Base-by-base conservation (phyloP, 2,797 vertebrate species). In the Nyctalus aviator region DNA sequence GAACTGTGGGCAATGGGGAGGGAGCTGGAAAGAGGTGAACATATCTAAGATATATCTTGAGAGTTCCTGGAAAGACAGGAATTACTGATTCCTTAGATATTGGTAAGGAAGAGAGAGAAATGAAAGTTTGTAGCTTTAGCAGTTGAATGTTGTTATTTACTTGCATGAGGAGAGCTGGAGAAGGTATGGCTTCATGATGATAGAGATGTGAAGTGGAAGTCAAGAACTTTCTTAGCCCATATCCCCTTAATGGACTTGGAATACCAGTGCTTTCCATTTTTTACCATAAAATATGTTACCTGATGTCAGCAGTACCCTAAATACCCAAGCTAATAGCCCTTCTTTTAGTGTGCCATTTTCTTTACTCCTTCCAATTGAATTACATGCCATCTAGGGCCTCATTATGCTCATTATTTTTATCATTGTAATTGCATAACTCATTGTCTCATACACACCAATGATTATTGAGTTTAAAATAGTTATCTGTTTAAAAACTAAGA, bases 391-490 rank as follows among this genome's bases (percentile, higher is more conserved):
- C 17, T 20, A 9, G 11, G 27, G 68, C n/a, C 62, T 82, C 0
- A 14, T 64, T 92, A 62, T 83, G 27, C 21, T 62, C 17, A 50
- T 68, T 77, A 35, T 88, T 78, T 88, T 83, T 89, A 66, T 88
- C 32, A 25, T 48, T 84, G 8, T 55, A 82, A 48, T 92, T 44
- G 71, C 11, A 8, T 35, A 84, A 50, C 48, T 78, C 23, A 30
- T 90, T 66, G 18, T 83, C n/a, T 95, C 59, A 55, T 53, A 41
- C 89, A 87, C 37, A 79, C 20, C 71, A n/a, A 59, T 83, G 23
- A 87, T 59, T 50, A 90, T 20, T 92, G 85, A 84, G 35, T 76
- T 95, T 84, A 76, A 88, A 95, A 86, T 9, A 83, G 7, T 59
- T 87, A 14, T 69, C 25, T 77, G 11, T 62, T 86, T 87, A 18